Evolutionary conservation across 2,888 invertebrate genomes (phyloP).

Genomic region (Agrotis puta): DNA sequence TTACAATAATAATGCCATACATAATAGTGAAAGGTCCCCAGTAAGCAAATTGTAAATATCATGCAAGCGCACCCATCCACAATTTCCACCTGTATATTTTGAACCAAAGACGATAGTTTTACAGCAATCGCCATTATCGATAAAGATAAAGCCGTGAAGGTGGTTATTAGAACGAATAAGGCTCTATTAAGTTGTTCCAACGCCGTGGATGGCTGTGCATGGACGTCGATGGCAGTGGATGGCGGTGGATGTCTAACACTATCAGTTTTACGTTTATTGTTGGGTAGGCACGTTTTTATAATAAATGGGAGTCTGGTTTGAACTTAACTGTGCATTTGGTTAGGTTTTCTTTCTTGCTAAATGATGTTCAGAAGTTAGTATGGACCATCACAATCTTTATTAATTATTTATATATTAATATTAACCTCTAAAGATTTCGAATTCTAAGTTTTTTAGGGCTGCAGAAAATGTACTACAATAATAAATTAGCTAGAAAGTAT

Average conservation of each 20-base stretch:
- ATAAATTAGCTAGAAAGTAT: too few species aligned
- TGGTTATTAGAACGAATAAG: slow-evolving; percentile 80
- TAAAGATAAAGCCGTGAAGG: slow-evolving; percentile 80
- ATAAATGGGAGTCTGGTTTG: slow-evolving; percentile 11
- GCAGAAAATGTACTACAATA: too few species aligned
- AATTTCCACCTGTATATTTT: slow-evolving; percentile 27
- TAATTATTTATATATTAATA: too few species aligned
- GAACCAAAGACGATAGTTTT: slow-evolving; percentile 73
- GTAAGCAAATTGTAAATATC: not conserved
- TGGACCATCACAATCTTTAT: too few species aligned
- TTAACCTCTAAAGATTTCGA: too few species aligned
- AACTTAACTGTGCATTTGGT: not conserved
- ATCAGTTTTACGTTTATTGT: slow-evolving; percentile 64
- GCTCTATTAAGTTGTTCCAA: slow-evolving; percentile 82
- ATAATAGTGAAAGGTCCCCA: too few species aligned
- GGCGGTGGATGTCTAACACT: slow-evolving; percentile 44
- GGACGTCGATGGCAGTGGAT: slow-evolving; percentile 26
- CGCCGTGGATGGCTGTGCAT: slow-evolving; percentile 38
- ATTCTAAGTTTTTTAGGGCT: too few species aligned
- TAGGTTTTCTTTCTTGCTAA: not conserved
- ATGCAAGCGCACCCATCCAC: not conserved
- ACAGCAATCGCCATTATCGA: slow-evolving; percentile 83
- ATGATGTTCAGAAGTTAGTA: not conserved
- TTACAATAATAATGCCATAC: too few species aligned
- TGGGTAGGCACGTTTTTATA: slow-evolving; percentile 54